Percentiles rank a stretch among this genome's conserved stretches.
Evolutionary conservation across 2,888 invertebrate genomes (phyloP).

Genomic region (Lacanobia oleracea): DNA sequence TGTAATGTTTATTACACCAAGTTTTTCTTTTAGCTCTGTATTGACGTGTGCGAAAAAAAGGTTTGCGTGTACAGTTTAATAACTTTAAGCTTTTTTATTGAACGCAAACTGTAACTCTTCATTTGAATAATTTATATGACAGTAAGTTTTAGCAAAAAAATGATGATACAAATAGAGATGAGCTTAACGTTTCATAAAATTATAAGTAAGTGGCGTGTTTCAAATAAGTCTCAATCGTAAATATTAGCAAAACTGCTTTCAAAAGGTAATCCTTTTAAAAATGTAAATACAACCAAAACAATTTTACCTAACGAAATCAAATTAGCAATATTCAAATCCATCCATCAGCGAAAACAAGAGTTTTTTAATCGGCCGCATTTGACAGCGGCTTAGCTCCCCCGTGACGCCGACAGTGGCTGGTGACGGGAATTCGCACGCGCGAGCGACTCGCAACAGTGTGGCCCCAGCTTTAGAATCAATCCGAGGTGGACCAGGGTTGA

Average conservation of each 20-base stretch:
- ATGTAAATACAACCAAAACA: slow-evolving; percentile 5
- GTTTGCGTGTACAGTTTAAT: background rate
- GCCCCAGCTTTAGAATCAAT: slow-evolving; percentile 69
- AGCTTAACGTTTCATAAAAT: background rate
- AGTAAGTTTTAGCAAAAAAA: background rate
- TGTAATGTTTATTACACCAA: background rate
- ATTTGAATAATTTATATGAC: no score
- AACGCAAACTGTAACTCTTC: no score
- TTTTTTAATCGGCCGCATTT: slow-evolving; percentile 76
- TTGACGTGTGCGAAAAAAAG: background rate
- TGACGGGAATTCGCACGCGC: slow-evolving; percentile 78
- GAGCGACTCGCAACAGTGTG: slow-evolving; percentile 73
- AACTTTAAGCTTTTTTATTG: background rate
- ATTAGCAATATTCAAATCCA: slow-evolving; percentile 58
- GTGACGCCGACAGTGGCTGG: slow-evolving; percentile 74
- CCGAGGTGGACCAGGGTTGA: slow-evolving; percentile 10
- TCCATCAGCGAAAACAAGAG: slow-evolving; percentile 72
- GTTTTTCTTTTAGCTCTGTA: background rate
- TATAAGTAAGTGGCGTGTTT: no score
- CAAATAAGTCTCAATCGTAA: background rate
- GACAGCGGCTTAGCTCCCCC: slow-evolving; percentile 56
- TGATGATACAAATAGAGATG: no score
- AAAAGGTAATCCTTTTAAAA: background rate
- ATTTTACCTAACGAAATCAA: slow-evolving; percentile 46
- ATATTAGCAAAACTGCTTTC: background rate